Percentiles rank a stretch among this genome's conserved stretches.
Evolutionary conservation across 1,140 invertebrate species (phyloP).

Genomic region (Drosophila willistoni): DNA sequence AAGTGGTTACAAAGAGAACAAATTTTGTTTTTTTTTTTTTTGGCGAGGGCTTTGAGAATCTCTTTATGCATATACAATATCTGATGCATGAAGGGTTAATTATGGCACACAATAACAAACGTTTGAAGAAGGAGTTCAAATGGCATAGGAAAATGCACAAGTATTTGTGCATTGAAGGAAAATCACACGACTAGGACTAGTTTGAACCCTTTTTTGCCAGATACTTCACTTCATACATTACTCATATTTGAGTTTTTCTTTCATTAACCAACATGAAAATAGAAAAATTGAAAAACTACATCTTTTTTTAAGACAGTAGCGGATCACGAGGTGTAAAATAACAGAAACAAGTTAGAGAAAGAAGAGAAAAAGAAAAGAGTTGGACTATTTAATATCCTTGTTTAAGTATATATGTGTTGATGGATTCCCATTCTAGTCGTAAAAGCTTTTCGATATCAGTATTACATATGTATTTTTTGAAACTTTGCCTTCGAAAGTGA

Average conservation of each 20-base stretch:
- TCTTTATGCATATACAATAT: constrained; percentile 49
- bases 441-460: too few species aligned
- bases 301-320: too few species aligned
- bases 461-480: too few species aligned
- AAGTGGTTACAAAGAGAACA: constrained; percentile 38
- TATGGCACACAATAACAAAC: constrained; percentile 54
- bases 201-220: neutral
- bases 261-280: neutral
- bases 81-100: constrained; percentile 73
- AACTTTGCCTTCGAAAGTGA: too few species aligned
- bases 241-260: neutral
- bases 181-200: constrained; percentile 2
- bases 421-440: too few species aligned
- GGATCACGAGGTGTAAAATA: too few species aligned
- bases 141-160: neutral
- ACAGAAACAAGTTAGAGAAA: too few species aligned
- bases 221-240: neutral
- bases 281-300: neutral
- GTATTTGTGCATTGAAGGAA: neutral
- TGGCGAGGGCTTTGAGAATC: constrained; percentile 42
- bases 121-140: constrained; percentile 36
- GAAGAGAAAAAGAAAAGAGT: too few species aligned
- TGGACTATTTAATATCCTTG: too few species aligned
- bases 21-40: too few species aligned
- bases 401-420: too few species aligned